A percentile compares a stretch with the other conserved stretches of the same genome.
Evolutionary conservation across 2,797 vertebrate species (phyloP).

Genomic region (Enteromius afrohamiltoni): DNA sequence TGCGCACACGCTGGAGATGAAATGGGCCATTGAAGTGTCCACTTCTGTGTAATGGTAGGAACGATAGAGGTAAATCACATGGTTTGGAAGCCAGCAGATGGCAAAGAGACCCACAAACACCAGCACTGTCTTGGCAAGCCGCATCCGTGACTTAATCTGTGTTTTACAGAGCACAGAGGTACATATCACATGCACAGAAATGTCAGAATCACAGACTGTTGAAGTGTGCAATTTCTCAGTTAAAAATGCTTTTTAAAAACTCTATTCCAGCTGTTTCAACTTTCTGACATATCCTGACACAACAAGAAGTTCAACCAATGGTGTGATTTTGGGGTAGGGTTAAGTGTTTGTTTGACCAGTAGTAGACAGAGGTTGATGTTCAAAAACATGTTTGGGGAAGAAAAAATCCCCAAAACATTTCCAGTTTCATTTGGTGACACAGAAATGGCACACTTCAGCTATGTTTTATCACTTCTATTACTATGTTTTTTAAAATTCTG

Average conservation of each 20-base stretch:
- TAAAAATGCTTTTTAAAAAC: not conserved
- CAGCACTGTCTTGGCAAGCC: constrained; percentile 92
- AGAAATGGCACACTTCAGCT: not conserved
- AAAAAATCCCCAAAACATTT: too few species aligned
- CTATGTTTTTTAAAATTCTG: not conserved
- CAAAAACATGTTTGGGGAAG: not conserved
- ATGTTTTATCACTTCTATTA: not conserved
- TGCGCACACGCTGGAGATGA: constrained; percentile 86
- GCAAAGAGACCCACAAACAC: constrained; percentile 96
- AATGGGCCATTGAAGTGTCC: constrained; percentile 91
- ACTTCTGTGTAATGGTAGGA: constrained; percentile 94
- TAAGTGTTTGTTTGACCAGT: not conserved
- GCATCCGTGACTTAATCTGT: constrained; percentile 92
- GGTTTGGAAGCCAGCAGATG: constrained; percentile 94
- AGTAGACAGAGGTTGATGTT: not conserved
- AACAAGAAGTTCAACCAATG: not conserved
- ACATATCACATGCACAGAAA: not conserved
- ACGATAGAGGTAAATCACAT: constrained; percentile 92
- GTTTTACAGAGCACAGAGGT: constrained; percentile 10
- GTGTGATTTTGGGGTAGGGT: not conserved
- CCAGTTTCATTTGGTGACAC: not conserved
- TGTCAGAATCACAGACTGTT: not conserved
- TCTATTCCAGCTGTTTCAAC: not conserved
- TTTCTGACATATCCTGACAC: not conserved
- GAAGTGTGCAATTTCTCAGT: not conserved